phyloP scores from a whole-genome alignment of 2,888 invertebrate genomes.

The Ectemnius cavifrons region DNA sequence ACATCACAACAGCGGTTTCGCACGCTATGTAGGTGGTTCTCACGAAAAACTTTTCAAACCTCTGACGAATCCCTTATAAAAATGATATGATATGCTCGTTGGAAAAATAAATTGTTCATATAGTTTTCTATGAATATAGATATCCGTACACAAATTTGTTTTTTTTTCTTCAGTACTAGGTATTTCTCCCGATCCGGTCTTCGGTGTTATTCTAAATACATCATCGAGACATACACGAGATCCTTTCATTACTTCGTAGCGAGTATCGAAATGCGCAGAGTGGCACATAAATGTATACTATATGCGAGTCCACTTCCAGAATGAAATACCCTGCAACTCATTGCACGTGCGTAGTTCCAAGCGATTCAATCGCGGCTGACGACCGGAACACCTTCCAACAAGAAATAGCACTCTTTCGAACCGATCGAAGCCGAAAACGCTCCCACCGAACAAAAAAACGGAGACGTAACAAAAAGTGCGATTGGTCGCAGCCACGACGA shows the following conservation, averaged over 20 bases:
- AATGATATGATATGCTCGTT: slow-evolving; percentile 78
- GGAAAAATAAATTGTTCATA: slow-evolving; percentile 77
- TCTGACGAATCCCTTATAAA: slow-evolving; percentile 73
- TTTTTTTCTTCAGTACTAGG: slow-evolving; percentile 67
- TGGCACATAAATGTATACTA: slow-evolving; percentile 2
- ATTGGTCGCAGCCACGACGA: slow-evolving; percentile 1
- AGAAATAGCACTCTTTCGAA: slow-evolving; percentile 10
- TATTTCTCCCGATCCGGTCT: slow-evolving; percentile 64
- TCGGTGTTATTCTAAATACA: slow-evolving; percentile 71
- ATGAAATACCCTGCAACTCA: slow-evolving; percentile 55
- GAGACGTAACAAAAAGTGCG: neutral
- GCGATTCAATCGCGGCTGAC: slow-evolving; percentile 8
- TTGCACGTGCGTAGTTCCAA: slow-evolving; percentile 52
- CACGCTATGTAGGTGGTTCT: slow-evolving; percentile 44
- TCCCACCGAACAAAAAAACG: neutral
- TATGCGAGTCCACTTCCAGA: slow-evolving; percentile 45
- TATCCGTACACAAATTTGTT: slow-evolving; percentile 71
- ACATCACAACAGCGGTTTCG: slow-evolving; percentile 49
- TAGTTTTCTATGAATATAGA: slow-evolving; percentile 75
- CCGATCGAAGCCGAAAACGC: neutral
- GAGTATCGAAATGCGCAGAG: slow-evolving; percentile 53
- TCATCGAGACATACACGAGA: slow-evolving; percentile 59
- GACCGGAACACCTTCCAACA: slow-evolving; percentile 6
- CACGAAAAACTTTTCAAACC: slow-evolving; percentile 56
- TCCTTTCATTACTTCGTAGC: slow-evolving; percentile 62